Evolutionary conservation across 2,888 invertebrate species (phyloP).

Genomic region (Diadegma fenestrale): DNA sequence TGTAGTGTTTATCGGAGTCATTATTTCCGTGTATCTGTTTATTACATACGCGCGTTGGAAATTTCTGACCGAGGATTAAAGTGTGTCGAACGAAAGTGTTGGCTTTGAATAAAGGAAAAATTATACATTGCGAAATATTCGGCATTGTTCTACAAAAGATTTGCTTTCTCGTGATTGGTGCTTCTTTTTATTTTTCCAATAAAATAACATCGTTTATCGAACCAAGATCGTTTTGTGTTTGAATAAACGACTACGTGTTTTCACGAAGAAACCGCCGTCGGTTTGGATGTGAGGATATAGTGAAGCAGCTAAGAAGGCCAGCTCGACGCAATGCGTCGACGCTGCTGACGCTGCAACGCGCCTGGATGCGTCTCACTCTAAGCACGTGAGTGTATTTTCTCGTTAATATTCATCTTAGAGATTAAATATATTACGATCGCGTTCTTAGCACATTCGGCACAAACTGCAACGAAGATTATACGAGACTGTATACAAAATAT

Average conservation of each 20-base stretch:
- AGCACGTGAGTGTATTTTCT: conserved; percentile 87
- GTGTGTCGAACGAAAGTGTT: conserved; percentile 40
- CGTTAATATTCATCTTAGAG: conserved; percentile 17
- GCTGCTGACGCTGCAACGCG: conserved; percentile 85
- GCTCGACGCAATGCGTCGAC: conserved; percentile 85
- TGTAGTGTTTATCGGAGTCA: conserved; percentile 38
- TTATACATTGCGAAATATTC: conserved; percentile 13
- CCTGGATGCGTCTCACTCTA: conserved; percentile 90
- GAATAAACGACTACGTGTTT: conserved; percentile 69
- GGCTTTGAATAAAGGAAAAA: conserved; percentile 6
- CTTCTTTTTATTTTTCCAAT: background rate
- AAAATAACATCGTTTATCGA: conserved; percentile 26
- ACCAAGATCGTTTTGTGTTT: conserved; percentile 60
- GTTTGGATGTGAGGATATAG: conserved; percentile 82
- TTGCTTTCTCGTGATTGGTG: conserved; percentile 28
- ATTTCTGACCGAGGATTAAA: conserved; percentile 44
- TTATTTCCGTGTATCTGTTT: conserved; percentile 46
- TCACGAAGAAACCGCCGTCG: conserved; percentile 71
- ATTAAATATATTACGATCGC: background rate
- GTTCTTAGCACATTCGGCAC: background rate
- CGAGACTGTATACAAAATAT: background rate
- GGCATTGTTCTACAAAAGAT: conserved; percentile 2
- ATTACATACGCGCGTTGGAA: conserved; percentile 28
- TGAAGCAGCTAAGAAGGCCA: conserved; percentile 84
- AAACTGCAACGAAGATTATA: background rate